Evolutionary conservation across 2,113 vertebrate genomes (phyloP).

Genomic region (Elgaria multicarinata): DNA sequence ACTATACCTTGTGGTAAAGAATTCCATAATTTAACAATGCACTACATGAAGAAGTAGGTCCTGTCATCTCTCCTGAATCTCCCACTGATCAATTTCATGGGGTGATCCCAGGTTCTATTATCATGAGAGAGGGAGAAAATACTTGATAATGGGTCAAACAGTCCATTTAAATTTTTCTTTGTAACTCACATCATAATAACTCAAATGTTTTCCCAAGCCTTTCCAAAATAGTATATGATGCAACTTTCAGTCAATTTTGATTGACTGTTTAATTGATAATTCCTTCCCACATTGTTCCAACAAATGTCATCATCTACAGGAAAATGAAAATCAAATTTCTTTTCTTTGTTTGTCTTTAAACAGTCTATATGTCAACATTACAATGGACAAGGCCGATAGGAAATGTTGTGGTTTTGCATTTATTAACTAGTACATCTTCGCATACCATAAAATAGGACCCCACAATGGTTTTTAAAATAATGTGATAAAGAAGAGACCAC

Average conservation of each 20-base stretch:
- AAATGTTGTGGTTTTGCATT: slow-evolving; percentile 1
- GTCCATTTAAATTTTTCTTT: background rate
- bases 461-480: background rate
- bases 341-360: background rate
- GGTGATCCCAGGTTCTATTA: too few relatives aligned
- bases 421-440: background rate
- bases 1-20: too few relatives aligned
- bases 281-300: background rate
- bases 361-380: background rate
- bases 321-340: background rate
- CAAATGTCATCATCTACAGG: slow-evolving; percentile 3
- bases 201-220: background rate
- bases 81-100: too few relatives aligned
- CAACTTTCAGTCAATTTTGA: background rate
- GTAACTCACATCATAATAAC: background rate
- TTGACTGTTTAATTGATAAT: slow-evolving; percentile 9
- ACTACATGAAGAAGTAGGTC: too few relatives aligned
- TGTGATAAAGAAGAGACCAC: background rate
- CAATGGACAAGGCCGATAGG: background rate
- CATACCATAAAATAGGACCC: background rate
- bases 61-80: too few relatives aligned
- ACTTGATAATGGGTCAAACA: background rate
- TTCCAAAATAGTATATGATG: background rate
- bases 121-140: background rate
- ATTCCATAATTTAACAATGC: too few relatives aligned